Conservation (phyloP, 2,888 invertebrate species). For the Aphodius granarius region DNA sequence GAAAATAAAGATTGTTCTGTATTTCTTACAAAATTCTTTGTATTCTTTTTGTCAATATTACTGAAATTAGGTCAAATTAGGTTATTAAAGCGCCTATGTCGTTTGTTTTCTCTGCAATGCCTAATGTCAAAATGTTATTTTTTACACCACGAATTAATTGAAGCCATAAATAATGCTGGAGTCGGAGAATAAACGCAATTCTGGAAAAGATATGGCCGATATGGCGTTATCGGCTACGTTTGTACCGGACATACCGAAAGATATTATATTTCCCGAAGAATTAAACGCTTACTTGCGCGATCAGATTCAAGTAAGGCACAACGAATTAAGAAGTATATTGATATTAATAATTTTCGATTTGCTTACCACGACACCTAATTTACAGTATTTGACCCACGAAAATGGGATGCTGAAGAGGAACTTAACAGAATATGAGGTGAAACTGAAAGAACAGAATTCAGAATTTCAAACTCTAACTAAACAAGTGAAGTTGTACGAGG, state of each 20-base stretch:
- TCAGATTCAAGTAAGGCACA: conserved; percentile 58
- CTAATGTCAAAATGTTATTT: neutral
- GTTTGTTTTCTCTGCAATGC: neutral
- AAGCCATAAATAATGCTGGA: conserved; percentile 9
- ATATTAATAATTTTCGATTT: neutral
- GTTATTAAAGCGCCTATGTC: neutral
- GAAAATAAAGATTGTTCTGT: too few species aligned
- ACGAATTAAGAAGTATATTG: neutral
- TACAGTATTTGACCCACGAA: conserved; percentile 59
- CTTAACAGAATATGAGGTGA: conserved; percentile 55
- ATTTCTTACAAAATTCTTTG: too few species aligned
- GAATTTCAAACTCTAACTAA: conserved; percentile 54
- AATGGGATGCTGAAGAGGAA: conserved; percentile 60
- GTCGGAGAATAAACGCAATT: conserved; percentile 5
- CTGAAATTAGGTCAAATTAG: neutral
- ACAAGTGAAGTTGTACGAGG: conserved; percentile 58
- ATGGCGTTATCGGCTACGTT: conserved; percentile 30
- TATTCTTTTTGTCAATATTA: too few species aligned
- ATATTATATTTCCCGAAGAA: conserved; percentile 62
- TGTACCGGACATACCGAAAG: conserved; percentile 47
- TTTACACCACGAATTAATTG: neutral
- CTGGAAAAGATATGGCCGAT: conserved; percentile 19
- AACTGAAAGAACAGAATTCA: conserved; percentile 54
- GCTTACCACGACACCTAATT: conserved; percentile 6
- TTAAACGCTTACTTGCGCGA: conserved; percentile 63